Base-by-base conservation (phyloP, 1,140 invertebrate species). In the Aricia agestis region DNA sequence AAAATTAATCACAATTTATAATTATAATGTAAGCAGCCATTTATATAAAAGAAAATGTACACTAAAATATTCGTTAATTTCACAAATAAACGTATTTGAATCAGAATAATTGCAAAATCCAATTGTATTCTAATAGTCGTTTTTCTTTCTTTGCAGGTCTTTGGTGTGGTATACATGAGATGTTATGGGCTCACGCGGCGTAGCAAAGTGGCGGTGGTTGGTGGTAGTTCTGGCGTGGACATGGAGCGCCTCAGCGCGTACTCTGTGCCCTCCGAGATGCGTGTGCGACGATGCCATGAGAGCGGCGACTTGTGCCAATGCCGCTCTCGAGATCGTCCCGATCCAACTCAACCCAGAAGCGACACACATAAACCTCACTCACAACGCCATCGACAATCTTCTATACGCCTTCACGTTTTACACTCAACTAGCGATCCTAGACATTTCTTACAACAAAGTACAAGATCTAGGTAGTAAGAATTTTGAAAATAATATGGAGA, bases 291-390 rank as follows among this genome's bases (percentile, higher is more conserved):
- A 97, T 85, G 94, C 96, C 32, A 90, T 94, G 36, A 93, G 96
- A 59, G 93, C 93, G 13, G 94, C 95, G 2, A 93, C 95, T 65
- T 98, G 97, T 85, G 94, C 95, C 71, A 94, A 94, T 75, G 95
- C 95, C 11, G 93, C 93, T 65, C 93, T 97, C 65, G 96, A 97
- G 83, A 95, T 97, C 75, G 95, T 97, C 41, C 97, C 97, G 42
- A 97, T 97, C 72, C 96, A 97, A 81, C 93, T 98, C 75, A 97
- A 98, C 83, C 96, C 96, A n/a, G 95, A 96, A 81, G 93, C 96
- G 41, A 94, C 93, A 25, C 94, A 95, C 82, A 95, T 97, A 79
- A 95, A 96, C 79, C 93, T 97, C 42, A 95, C 95, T 0, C 93
- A 93, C 75, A 97, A 97, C 83, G 93, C 94, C 61, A 96, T 97